Percentiles rank a stretch among this genome's conserved stretches.
Conservation (phyloP, 2,888 invertebrate genomes). For the Galerucella calmariensis region DNA sequence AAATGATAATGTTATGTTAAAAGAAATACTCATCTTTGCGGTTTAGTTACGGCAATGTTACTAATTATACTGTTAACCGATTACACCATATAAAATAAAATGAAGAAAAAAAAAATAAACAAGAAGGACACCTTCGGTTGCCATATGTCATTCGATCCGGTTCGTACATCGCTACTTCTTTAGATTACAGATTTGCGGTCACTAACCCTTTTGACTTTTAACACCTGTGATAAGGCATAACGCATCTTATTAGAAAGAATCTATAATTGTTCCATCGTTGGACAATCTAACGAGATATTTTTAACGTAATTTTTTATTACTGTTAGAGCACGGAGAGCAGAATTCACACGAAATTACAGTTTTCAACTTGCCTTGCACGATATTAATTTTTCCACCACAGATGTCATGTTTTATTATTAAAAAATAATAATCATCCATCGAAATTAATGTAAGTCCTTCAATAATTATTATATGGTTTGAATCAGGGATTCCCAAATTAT, state of each 20-base stretch:
- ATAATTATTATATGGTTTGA: too few relatives aligned
- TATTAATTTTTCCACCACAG: too few relatives aligned
- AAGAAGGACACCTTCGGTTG: conserved; percentile 43
- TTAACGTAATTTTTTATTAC: too few relatives aligned
- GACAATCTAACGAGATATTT: not conserved
- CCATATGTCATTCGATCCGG: conserved; percentile 46
- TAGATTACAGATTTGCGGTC: conserved; percentile 41
- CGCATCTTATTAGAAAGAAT: not conserved
- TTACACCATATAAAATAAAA: conserved; percentile 37
- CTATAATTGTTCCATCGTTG: not conserved
- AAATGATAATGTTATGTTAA: too few relatives aligned
- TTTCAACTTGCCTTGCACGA: too few relatives aligned
- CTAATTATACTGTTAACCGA: conserved; percentile 45
- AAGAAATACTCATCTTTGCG: not conserved
- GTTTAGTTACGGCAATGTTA: conserved; percentile 8
- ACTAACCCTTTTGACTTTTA: conserved; percentile 45
- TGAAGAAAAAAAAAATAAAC: conserved; percentile 29
- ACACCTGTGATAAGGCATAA: conserved; percentile 20
- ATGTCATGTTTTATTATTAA: too few relatives aligned
- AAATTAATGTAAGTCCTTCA: too few relatives aligned
- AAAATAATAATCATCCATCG: too few relatives aligned
- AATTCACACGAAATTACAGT: too few relatives aligned
- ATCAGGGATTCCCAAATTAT: too few relatives aligned
- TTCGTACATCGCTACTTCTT: conserved; percentile 34
- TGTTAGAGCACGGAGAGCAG: too few relatives aligned